Conservation (phyloP, 2,888 invertebrate genomes). For the Hirtodrosophila alboralis region DNA sequence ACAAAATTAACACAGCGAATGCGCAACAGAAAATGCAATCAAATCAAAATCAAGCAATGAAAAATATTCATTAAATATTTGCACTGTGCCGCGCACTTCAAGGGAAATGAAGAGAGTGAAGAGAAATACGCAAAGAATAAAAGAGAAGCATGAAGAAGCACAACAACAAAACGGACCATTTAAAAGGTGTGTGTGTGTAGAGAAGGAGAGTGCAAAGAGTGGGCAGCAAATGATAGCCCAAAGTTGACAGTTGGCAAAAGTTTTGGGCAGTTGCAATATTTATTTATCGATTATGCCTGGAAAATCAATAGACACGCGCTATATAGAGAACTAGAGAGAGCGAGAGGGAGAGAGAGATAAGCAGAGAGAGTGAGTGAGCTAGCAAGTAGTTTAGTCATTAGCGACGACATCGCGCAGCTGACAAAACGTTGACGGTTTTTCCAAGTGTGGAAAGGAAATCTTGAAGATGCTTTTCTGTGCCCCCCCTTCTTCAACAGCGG, state of each 20-base stretch:
- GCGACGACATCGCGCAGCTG: constrained; percentile 38
- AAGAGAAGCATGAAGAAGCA: constrained; percentile 11
- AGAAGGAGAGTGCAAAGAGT: neutral
- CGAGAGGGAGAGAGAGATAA: constrained; percentile 4
- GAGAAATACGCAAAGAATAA: constrained; percentile 5
- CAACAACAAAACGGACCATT: constrained; percentile 20
- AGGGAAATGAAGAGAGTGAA: constrained; percentile 26
- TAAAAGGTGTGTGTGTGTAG: constrained; percentile 33
- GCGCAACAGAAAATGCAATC: constrained; percentile 47
- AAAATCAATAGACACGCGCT: constrained; percentile 63
- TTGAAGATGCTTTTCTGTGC: constrained; percentile 25
- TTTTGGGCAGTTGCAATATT: constrained; percentile 60
- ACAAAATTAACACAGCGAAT: constrained; percentile 18
- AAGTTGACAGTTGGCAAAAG: constrained; percentile 57
- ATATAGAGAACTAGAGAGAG: constrained; percentile 5
- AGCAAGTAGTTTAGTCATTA: constrained; percentile 46
- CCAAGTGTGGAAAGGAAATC: constrained; percentile 46
- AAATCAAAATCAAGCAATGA: constrained; percentile 53
- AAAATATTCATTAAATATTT: constrained; percentile 59
- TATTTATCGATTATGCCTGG: constrained; percentile 65
- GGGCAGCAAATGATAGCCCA: constrained; percentile 20
- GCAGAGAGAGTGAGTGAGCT: constrained; percentile 2
- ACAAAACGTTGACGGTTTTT: constrained; percentile 25
- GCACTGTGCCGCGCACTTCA: constrained; percentile 17
- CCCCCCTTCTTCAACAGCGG: constrained; percentile 16